A percentile compares a stretch with the other conserved stretches of the same genome.
Conservation (phyloP, 2,113 vertebrate genomes). For the Datnioides undecimradiatus region DNA sequence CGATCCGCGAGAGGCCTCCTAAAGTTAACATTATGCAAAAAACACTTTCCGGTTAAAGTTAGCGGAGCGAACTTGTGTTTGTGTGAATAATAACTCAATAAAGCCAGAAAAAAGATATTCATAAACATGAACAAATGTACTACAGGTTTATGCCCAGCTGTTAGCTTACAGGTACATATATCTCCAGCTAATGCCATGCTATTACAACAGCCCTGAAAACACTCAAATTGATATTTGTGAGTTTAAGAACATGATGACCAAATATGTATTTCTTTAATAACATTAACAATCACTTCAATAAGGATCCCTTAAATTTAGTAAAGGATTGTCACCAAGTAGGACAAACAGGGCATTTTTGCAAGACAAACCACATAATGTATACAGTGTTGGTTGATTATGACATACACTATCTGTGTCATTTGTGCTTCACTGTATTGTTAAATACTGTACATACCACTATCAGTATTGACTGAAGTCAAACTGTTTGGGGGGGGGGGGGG, state of each 20-base stretch:
- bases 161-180: neutral
- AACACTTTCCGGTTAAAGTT: too few species aligned
- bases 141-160: neutral
- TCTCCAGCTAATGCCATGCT: neutral
- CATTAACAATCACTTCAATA: too few species aligned
- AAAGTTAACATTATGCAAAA: neutral
- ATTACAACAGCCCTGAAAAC: neutral
- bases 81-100: neutral
- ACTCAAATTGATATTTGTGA: neutral
- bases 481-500: neutral
- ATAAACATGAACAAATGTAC: neutral
- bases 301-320: neutral
- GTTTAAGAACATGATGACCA: neutral
- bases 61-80: neutral
- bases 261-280: neutral
- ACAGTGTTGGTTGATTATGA: neutral
- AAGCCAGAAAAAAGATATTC: neutral
- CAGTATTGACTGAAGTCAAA: too few species aligned
- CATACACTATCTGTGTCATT: neutral
- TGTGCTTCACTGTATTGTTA: neutral
- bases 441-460: too few species aligned
- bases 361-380: neutral
- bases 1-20: too few species aligned
- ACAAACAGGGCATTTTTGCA: neutral
- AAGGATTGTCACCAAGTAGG: neutral